phyloP scores from a whole-genome alignment of 23 tunicate species.

The Halocynthia aurantium region DNA sequence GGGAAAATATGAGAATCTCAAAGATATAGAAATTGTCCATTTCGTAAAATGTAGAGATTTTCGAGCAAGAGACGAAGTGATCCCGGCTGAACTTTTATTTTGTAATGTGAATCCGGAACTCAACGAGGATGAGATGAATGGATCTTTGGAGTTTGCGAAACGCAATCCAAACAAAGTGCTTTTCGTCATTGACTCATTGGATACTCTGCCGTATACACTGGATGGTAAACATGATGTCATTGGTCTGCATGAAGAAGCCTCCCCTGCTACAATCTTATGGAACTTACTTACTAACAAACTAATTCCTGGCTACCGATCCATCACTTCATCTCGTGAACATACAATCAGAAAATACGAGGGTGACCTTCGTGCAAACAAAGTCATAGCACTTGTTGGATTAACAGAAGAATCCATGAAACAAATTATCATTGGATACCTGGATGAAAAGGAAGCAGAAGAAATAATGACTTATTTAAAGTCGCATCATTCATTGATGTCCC shows the following conservation, averaged over 20 bases:
- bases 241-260: background rate
- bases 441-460: too few relatives aligned
- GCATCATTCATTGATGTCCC: too few relatives aligned
- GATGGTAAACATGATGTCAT: background rate
- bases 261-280: background rate
- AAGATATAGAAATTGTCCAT: background rate
- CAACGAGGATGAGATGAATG: background rate
- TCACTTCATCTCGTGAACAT: conserved; percentile 5
- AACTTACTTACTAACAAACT: background rate
- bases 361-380: background rate
- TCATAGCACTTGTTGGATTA: conserved; percentile 11
- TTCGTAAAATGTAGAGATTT: background rate
- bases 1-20: background rate
- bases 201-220: conserved; percentile 1
- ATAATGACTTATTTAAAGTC: too few relatives aligned
- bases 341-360: conserved; percentile 3
- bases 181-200: conserved; percentile 5
- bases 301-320: background rate
- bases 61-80: background rate
- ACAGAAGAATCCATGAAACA: background rate
- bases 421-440: too few relatives aligned
- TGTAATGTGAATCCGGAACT: background rate
- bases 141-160: background rate
- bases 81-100: background rate
- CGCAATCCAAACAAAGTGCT: background rate